Evolutionary conservation across 2,888 invertebrate species (phyloP), one percentile per base, ranked within the genome.

Genomic region (Coleophora deauratella): DNA sequence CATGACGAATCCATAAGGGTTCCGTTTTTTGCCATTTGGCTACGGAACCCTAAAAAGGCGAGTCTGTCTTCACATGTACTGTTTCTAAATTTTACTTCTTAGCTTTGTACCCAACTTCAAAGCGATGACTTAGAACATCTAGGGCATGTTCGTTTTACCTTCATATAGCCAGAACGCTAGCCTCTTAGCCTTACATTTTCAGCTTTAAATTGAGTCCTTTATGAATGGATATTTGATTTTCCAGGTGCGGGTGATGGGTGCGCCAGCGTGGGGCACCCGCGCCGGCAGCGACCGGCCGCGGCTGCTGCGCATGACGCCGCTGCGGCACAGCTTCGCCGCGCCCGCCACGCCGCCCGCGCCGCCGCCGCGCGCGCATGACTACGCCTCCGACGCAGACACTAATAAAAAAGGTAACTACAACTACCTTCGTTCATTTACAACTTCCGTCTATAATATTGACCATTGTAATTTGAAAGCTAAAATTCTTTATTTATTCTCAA

Each of bases 341-440:
- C 86, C 86, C 35, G 75, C 84, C 50, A 78, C 86, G 13, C 79
- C 85, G 38, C 77, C 80, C 41, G 73, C 77, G 36, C 82, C 68
- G 10, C 74, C 74, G 28, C 63, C 69, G 6, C 71, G 79, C 49
- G 52, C 75, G 3, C 80, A 79, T 54, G 87, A 79, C 61, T 87
- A 87, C 62, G 81, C 87, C 63, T 88, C 88, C 49, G 86, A 88
- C 70, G 88, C 88, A 54, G 89, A 89, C 70, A 87, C 87, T 70
- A 88, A 81, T 68, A 85, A 87, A 57, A 82, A 81, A 87, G 88
- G 88, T 88, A 75, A 54, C 45, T 46, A 50, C 44, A n/a, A n/a
- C n/a, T n/a, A n/a, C n/a, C n/a, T n/a, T n/a, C n/a, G n/a, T n/a
- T n/a, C n/a, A 42, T 37, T 33, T 38, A 39, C 30, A 31, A 38